Evolutionary conservation across 1,140 invertebrate genomes (phyloP), one percentile per base, ranked within the genome.

Genomic region (Drosophila parabipectinata): DNA sequence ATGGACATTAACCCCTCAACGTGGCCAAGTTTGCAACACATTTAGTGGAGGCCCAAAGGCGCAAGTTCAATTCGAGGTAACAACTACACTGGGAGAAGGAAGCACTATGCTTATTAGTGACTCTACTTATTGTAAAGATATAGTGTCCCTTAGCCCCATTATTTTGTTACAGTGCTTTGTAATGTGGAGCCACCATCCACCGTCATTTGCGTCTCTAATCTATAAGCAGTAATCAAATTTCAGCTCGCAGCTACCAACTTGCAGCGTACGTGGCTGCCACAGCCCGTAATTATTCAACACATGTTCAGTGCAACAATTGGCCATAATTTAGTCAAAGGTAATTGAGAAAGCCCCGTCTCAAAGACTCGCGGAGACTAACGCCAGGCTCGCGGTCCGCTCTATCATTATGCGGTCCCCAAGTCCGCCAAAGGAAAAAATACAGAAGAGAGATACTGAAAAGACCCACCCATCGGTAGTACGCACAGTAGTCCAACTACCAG

Each of bases 181-280:
- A 64, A 44, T 47, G 64, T 32, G n/a, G 26, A 68, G 61, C 10
- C 50, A 54, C 28, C 12, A 12, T 67, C 41, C 66, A 61, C 63
- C 26, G 66, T 39, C 64, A 44, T 56, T 18, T 18, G 63, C 69
- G 37, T 54, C 54, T 57, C 71, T 85, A 87, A 85, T 87, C 82
- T 87, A 87, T 87, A 85, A 87, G 82, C 75, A 87, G 82, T 87
- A 85, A 85, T 85, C 82, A 85, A 85, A 85, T 82, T 87, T 81
- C 55, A 82, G 82, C 82, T 87, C 50, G 69, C 64, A 85, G 82
- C 78, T 77, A 81, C 44, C 63, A 76, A 80, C 60, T 64, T 66
- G 67, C 67, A 44, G 58, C 61, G 50, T 72, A 67, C 63, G 57
- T 57, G 80, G 54, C 80, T 58, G 72, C 73, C 77, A 55, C 77